Percentiles rank a stretch among this genome's conserved stretches.
phyloP scores from a whole-genome alignment of 2,113 vertebrate genomes.

The Arizona elegans region DNA sequence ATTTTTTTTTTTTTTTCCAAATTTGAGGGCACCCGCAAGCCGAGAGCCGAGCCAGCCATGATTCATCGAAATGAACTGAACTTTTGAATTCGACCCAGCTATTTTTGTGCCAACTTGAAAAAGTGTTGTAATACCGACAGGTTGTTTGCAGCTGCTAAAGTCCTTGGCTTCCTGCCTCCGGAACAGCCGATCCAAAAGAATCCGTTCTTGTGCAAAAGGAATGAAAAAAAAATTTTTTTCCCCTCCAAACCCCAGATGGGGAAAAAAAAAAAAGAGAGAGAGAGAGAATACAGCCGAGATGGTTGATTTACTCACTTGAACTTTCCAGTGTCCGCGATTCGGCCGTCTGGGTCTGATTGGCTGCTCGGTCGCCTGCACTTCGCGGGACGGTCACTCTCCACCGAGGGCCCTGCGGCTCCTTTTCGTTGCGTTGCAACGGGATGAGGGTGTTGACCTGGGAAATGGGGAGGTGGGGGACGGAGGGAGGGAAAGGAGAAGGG shows the following conservation, averaged over 20 bases:
- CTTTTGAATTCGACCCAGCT: background rate
- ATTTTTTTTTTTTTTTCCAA: background rate
- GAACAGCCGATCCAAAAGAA: background rate
- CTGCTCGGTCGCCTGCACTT: background rate
- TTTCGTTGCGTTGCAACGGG: conserved; percentile 52
- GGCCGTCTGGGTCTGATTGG: background rate
- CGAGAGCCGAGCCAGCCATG: background rate
- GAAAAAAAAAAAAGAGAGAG: background rate
- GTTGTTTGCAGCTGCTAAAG: background rate
- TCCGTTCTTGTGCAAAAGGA: background rate
- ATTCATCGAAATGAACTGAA: accelerated
- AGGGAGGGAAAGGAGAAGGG: accelerated
- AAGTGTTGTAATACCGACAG: background rate
- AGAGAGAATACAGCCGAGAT: background rate
- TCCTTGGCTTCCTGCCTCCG: background rate
- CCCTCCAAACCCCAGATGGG: background rate
- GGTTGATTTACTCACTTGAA: background rate
- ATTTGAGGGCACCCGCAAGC: background rate
- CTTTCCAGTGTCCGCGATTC: accelerated
- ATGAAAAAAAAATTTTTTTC: too few relatives aligned
- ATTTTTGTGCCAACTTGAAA: background rate
- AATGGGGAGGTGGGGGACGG: background rate
- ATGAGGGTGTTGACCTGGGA: conserved; percentile 60
- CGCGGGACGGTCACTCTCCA: conserved; percentile 57
- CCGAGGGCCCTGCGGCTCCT: conserved; percentile 19